Base-by-base conservation (phyloP, 2,888 invertebrate genomes). In the Acleris laterana region DNA sequence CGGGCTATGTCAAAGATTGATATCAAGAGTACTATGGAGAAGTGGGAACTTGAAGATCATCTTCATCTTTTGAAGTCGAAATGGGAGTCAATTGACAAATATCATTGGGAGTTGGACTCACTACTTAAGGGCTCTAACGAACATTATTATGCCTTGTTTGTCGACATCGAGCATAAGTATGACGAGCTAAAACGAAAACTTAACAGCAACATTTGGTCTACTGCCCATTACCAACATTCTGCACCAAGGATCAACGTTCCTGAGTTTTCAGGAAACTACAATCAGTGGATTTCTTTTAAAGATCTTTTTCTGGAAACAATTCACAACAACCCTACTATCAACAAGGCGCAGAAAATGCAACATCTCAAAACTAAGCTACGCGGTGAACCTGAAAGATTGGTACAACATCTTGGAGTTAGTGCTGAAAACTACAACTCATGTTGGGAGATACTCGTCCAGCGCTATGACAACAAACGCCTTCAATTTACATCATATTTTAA, bases 391-490 rank as follows among this genome's bases (percentile, higher is more conserved):
- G 64, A 63, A 56, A 32, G 44, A 22, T 22, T 50, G 13, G 22
- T 50, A 3, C 65, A 69, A 32, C 63, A 69, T 60, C 52, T 69
- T 6, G n/a, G 7, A 4, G 53, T 67, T 16, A 64, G 68, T 25
- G 57, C 62, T 1, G 64, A 68, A 38, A 70, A 70, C 51, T 68
- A 70, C 20, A 48, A 55, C 16, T 20, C 66, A 4, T 63, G 66
- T 20, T 70, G 67, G 68, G 66, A 68, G 13, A 70, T 68, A 22
- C 58, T 67, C 9, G 17, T 6, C 20, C 62, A 64, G 19, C 66
- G 63, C 11, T 68, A 63, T 42, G 63, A 63, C 28, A 68, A 70
- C n/a, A 38, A n/a, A 52, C 60, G 50, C 50, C 44, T 51, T 25
- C 42, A 60, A 22, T 56, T 64, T 19, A 62, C 25, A 7, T 62